Base-by-base conservation (phyloP, 2,797 vertebrate species). In the Thalassophryne amazonica region DNA sequence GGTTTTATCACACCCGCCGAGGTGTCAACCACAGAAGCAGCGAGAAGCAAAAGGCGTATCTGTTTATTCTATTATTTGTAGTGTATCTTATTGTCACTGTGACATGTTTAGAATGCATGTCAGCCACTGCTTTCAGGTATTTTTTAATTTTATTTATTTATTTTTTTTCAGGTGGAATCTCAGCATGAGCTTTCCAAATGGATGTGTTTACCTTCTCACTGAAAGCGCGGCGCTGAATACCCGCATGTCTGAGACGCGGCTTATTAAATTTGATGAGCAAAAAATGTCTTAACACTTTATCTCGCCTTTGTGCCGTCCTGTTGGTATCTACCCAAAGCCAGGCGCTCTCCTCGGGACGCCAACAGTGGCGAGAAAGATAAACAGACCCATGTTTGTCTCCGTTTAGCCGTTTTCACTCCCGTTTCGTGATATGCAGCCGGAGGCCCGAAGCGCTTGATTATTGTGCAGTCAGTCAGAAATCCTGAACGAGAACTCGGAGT, bases 61-160 rank as follows among this genome's bases (percentile, higher is more conserved):
- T 80, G 85, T 88, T 90, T 88, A 89, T 91, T 90, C 84, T 89
- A 89, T 91, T 91, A 89, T 92, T 89, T 79, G 42, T n/a, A 43
- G 71, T 80, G 83, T 87, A 79, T 87, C 80, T 88, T 74, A 79
- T 88, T 87, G 85, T 89, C 66, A 64, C 63, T 20, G 36, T 83
- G 86, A 89, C 84, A 85, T 12, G 73, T 69, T 80, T 13, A 71
- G 85, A 90, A 88, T 80, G 69, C 71, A 14, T 80, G 81, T 89
- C 87, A 88, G 67, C 56, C 6, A 37, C 61, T 19, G 65, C 76
- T 75, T 83, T 74, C 33, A 71, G 62, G 54, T 56, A 25, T 33
- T n/a, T 25, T 37, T 46, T 37, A 29, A 24, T 20, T 5, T 22
- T 20, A n/a, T n/a, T n/a, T n/a, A n/a, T 20, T 70, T 62, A 27